A percentile compares a stretch with the other conserved stretches of the same genome.
Conservation (phyloP, 92 coral and sea anemone genomes). For the Porites divaricata region DNA sequence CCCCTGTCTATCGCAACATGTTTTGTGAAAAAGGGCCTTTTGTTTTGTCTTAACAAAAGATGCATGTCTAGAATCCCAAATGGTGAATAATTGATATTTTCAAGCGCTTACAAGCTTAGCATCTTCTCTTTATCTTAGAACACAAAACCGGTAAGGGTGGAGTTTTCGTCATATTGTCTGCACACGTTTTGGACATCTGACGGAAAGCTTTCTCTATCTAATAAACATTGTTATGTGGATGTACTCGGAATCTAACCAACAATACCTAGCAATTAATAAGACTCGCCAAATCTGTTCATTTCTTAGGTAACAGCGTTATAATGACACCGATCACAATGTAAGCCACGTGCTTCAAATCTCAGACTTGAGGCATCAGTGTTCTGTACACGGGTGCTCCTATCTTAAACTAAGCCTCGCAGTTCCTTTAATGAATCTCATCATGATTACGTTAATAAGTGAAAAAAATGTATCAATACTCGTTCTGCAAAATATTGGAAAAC, state of each 20-base stretch:
- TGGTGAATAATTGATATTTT: slow-evolving; percentile 91
- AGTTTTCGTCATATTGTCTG: slow-evolving; percentile 62
- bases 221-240: slow-evolving; percentile 80
- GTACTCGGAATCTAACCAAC: slow-evolving; percentile 69
- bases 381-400: neutral
- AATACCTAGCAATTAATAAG: slow-evolving; percentile 85
- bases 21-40: slow-evolving; percentile 85
- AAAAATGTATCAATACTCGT: neutral
- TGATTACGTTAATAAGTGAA: neutral
- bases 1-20: slow-evolving; percentile 81
- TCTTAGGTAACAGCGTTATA: slow-evolving; percentile 80
- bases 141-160: slow-evolving; percentile 75
- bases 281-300: slow-evolving; percentile 77
- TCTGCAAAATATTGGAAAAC: neutral
- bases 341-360: slow-evolving; percentile 56
- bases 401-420: neutral
- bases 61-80: slow-evolving; percentile 84
- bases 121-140: slow-evolving; percentile 49
- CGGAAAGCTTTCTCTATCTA: slow-evolving; percentile 65
- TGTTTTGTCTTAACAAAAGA: slow-evolving; percentile 89
- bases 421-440: too few species aligned
- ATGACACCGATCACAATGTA: slow-evolving; percentile 64
- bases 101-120: slow-evolving; percentile 56
- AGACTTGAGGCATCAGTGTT: slow-evolving; percentile 3
- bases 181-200: slow-evolving; percentile 91